Percentiles rank a stretch among this genome's conserved stretches.
These are phyloP conservation scores for Coendou prehensilis DNA, from an alignment of 2,797 vertebrate species.

Conservation along the genomic window DNA sequence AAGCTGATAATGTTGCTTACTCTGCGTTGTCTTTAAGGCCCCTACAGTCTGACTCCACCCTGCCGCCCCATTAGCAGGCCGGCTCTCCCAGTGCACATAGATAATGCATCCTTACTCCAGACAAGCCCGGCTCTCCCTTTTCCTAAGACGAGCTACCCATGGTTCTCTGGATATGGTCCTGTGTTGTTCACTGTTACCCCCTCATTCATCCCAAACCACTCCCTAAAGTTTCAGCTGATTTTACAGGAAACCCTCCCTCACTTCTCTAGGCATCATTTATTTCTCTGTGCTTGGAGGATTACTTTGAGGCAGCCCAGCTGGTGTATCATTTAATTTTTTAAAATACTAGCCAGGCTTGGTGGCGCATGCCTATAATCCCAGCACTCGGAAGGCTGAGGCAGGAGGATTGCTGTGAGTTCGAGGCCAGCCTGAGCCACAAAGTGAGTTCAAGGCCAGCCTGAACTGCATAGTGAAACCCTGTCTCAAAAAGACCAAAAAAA, in stretches of 20 bases:
- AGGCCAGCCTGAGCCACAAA: background rate
- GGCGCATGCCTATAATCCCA: background rate
- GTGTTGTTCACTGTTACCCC: background rate
- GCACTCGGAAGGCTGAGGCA: background rate
- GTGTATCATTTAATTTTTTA: slow-evolving; percentile 28
- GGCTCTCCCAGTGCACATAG: background rate
- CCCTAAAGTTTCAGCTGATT: slow-evolving; percentile 38
- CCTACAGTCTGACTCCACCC: slow-evolving; percentile 27
- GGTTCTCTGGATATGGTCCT: background rate
- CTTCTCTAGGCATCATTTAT: slow-evolving; percentile 18
- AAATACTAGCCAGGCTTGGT: background rate
- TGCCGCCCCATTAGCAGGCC: slow-evolving; percentile 45
- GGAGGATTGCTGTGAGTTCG: background rate
- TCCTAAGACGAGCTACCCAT: background rate
- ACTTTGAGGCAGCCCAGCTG: background rate
- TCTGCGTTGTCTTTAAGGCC: slow-evolving; percentile 42
- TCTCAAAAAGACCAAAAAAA: background rate
- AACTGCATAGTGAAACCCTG: background rate
- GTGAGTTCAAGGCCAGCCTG: background rate
- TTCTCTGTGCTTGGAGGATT: slow-evolving; percentile 35
- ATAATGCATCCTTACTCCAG: slow-evolving; percentile 48
- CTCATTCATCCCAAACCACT: background rate
- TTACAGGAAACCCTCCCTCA: slow-evolving; percentile 48
- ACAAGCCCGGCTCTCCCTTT: slow-evolving; percentile 36
- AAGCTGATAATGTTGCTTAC: slow-evolving; percentile 34